Conservation (phyloP, 2,888 invertebrate species). For the Diogma glabrata region DNA sequence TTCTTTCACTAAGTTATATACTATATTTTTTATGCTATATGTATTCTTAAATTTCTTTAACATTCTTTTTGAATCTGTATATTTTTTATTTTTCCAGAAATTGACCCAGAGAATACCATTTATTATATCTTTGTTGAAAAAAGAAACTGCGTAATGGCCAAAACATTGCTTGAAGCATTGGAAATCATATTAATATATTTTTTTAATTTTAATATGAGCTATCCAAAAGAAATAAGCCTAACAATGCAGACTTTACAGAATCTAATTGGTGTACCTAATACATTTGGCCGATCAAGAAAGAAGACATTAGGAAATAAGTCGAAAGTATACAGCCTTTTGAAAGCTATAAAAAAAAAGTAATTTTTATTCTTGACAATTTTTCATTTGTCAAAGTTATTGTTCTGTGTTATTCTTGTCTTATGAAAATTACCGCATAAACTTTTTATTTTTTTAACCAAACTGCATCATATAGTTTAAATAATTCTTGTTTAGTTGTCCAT, state of each 20-base stretch:
- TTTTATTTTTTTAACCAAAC: too few species aligned
- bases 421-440: too few species aligned
- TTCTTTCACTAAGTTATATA: too few species aligned
- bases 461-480: too few species aligned
- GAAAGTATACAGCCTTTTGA: not conserved
- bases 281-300: slow-evolving; percentile 6
- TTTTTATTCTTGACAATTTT: too few species aligned
- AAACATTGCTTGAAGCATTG: slow-evolving; percentile 1
- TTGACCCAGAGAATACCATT: not conserved
- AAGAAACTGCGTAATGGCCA: not conserved
- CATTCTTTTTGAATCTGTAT: too few species aligned
- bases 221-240: slow-evolving; percentile 1
- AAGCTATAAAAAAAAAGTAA: too few species aligned
- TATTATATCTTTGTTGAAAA: slow-evolving; percentile 4
- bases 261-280: not conserved
- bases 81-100: not conserved
- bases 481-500: too few species aligned
- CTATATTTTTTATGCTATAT: too few species aligned
- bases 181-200: not conserved
- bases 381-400: too few species aligned
- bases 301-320: slow-evolving; percentile 4
- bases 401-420: too few species aligned
- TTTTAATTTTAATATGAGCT: slow-evolving; percentile 7
- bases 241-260: not conserved
- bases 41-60: too few species aligned